Evolutionary conservation across 2,113 vertebrate species (phyloP).

Genomic region (Alethe diademata): DNA sequence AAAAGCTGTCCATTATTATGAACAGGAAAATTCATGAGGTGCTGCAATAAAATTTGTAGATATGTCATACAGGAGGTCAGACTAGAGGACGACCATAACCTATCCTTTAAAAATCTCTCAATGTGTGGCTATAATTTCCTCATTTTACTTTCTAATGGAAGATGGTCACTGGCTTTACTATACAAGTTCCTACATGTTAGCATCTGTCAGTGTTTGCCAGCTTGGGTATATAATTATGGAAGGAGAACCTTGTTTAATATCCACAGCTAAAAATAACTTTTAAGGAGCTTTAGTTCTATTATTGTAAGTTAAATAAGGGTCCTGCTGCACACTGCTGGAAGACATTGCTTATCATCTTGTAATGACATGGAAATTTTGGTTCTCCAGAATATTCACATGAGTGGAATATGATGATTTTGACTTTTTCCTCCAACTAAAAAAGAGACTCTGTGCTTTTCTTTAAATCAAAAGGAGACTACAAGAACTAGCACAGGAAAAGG

Average conservation of each 20-base stretch:
- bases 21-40: not conserved
- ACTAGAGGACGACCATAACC: not conserved
- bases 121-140: not conserved
- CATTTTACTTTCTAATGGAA: slow-evolving; percentile 45
- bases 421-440: slow-evolving; percentile 23
- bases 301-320: not conserved
- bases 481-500: not conserved
- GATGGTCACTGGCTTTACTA: not conserved
- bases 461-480: not conserved
- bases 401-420: slow-evolving; percentile 12
- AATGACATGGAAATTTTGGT: not conserved
- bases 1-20: not conserved
- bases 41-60: not conserved
- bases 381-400: not conserved
- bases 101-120: not conserved
- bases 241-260: slow-evolving; percentile 11
- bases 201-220: not conserved
- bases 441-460: not conserved
- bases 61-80: not conserved
- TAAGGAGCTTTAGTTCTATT: not conserved
- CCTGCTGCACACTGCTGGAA: not conserved
- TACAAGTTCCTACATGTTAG: slow-evolving; percentile 11
- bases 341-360: not conserved
- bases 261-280: not conserved
- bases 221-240: not conserved